phyloP scores from a whole-genome alignment of 2,888 invertebrate genomes.

The Phortica magna region DNA sequence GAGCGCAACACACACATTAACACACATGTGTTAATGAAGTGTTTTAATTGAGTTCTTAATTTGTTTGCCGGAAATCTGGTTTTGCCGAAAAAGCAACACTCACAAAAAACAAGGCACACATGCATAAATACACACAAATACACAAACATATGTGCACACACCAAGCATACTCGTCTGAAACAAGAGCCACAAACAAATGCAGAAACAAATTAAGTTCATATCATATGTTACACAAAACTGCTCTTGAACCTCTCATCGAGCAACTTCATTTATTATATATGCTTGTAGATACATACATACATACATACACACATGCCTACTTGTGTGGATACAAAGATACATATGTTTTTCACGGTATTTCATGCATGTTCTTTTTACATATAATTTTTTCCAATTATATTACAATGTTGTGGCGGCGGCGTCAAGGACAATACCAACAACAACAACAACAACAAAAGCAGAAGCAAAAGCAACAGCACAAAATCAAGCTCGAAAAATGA shows the following conservation, averaged over 20 bases:
- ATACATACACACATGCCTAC: background rate
- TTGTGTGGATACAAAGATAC: background rate
- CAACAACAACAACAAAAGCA: background rate
- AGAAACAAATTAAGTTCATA: background rate
- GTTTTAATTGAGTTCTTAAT: slow-evolving; percentile 52
- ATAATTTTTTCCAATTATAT: slow-evolving; percentile 23
- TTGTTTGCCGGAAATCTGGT: slow-evolving; percentile 29
- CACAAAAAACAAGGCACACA: background rate
- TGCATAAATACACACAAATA: background rate
- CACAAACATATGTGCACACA: background rate
- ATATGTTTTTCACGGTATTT: background rate
- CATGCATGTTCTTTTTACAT: background rate
- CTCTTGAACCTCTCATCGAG: background rate
- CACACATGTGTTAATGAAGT: slow-evolving; percentile 49
- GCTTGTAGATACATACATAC: background rate
- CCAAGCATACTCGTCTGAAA: background rate
- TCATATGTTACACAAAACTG: background rate
- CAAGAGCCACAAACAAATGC: background rate
- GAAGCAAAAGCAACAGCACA: background rate
- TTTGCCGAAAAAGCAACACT: background rate
- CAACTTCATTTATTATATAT: background rate
- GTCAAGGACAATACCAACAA: background rate
- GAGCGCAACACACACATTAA: background rate
- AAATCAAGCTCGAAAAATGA: background rate
- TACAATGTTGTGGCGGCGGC: background rate